Base-by-base conservation (phyloP, 2,797 vertebrate species). In the Tiaroga cobitis region DNA sequence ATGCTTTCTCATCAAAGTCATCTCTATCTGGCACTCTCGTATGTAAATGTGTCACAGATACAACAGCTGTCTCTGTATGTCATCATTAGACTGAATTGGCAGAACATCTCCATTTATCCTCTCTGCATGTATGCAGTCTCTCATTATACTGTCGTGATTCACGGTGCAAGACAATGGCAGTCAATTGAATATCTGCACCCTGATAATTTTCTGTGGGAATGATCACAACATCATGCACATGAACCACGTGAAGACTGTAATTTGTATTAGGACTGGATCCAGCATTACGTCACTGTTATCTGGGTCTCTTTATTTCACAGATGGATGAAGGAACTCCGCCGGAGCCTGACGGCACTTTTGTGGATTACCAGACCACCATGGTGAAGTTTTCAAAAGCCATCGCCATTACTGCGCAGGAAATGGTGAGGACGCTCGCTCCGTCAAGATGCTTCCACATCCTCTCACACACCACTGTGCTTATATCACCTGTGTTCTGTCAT, bases 301-400 rank as follows among this genome's bases (percentile, higher is more conserved):
- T 59, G 24, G 81, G 11, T 82, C 6, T 85, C 18, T 90, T 3
- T 78, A 67, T 63, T 84, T 84, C 39, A 76, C 86, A 99, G 98
- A 92, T 99, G 93, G 98, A 98, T 91, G 98, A 99, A 92, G 98
- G 98, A 83, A 97, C 97, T 0, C 97, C 97, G 49, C 97, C 97
- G 8, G 98, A 99, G 90, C 96, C 97, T 0, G 97, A 97, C 77
- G 98, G 98, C 74, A 97, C 96, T 0, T 99, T 98, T 90, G 98
- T 99, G 74, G 98, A 99, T 92, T 99, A 98, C 93, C 98, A 99
- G 94, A 99, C 98, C 24, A 99, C 97, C 0, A 98, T 97, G 93
- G 98, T 99, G 88, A 99, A 98, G 92, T 99, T 96, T 81, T 99
- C 98, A 87, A 99, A 99, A 93, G 97, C 97, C 72, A 98, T 99